These are phyloP conservation scores for Gorsachius magnificus DNA, from an alignment of 2,797 vertebrate species.

Conservation along the genomic window DNA sequence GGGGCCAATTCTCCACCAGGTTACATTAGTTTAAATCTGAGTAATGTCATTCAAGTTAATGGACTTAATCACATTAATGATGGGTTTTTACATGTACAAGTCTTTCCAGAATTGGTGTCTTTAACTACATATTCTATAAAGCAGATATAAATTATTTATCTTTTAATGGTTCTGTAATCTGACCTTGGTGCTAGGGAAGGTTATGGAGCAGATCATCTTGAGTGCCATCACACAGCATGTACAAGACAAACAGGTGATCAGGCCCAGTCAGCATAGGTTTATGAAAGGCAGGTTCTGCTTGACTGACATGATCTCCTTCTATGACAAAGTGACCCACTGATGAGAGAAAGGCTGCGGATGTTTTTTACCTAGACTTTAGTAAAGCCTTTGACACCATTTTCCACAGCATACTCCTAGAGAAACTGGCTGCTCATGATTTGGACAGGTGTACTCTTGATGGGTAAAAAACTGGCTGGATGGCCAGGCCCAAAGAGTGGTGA, in stretches of 20 bases:
- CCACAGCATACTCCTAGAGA: neutral
- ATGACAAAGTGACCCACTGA: accelerated
- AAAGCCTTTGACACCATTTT: neutral
- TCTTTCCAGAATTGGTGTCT: neutral
- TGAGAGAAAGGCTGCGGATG: neutral
- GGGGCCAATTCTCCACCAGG: neutral
- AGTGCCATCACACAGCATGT: accelerated
- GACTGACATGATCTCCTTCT: neutral
- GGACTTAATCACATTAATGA: neutral
- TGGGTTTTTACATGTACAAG: neutral
- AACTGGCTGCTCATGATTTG: neutral
- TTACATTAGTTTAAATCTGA: neutral
- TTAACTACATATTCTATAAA: neutral
- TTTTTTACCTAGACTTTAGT: neutral
- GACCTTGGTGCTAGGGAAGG: accelerated
- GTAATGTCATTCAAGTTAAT: neutral
- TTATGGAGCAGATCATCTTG: neutral
- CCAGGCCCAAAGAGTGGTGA: neutral
- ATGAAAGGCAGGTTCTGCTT: neutral
- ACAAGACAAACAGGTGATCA: neutral
- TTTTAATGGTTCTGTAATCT: neutral
- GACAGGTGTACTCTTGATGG: accelerated
- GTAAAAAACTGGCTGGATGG: neutral
- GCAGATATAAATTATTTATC: neutral
- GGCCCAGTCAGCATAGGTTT: accelerated